These are phyloP conservation scores for Drymodes brunneopygia DNA, from an alignment of 2,113 vertebrate species.

Conservation along the genomic window DNA sequence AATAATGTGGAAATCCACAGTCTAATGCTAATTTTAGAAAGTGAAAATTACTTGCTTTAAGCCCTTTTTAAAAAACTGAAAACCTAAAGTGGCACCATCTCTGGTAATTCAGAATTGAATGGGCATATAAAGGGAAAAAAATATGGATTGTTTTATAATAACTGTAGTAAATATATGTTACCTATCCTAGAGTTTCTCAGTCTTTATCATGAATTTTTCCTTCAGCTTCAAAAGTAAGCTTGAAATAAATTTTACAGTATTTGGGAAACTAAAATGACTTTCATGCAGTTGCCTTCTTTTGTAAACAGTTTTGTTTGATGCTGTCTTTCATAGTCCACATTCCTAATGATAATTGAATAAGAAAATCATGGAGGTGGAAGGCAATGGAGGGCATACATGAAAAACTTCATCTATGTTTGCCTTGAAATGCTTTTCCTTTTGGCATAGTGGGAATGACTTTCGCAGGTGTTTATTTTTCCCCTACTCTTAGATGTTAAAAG, in stretches of 20 bases:
- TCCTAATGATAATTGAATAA: neutral
- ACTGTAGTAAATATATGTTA: neutral
- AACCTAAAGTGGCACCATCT: neutral
- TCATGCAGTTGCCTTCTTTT: neutral
- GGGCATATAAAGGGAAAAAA: neutral
- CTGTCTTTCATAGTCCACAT: neutral
- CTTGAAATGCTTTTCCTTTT: neutral
- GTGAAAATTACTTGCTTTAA: neutral
- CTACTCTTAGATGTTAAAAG: neutral
- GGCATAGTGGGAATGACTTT: neutral
- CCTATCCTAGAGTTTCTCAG: neutral
- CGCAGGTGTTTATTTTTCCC: neutral
- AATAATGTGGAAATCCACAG: neutral
- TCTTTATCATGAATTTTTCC: neutral
- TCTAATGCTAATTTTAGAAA: neutral
- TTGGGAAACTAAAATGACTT: neutral
- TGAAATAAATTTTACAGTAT: neutral
- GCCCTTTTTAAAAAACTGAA: neutral
- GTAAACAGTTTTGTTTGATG: neutral
- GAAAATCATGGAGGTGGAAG: neutral
- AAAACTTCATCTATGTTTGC: neutral
- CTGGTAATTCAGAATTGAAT: neutral
- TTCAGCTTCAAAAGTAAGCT: neutral
- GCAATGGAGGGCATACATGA: neutral
- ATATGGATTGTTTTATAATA: neutral